Conservation (phyloP, 2,888 invertebrate species). For the Pyrochroa serraticornis region DNA sequence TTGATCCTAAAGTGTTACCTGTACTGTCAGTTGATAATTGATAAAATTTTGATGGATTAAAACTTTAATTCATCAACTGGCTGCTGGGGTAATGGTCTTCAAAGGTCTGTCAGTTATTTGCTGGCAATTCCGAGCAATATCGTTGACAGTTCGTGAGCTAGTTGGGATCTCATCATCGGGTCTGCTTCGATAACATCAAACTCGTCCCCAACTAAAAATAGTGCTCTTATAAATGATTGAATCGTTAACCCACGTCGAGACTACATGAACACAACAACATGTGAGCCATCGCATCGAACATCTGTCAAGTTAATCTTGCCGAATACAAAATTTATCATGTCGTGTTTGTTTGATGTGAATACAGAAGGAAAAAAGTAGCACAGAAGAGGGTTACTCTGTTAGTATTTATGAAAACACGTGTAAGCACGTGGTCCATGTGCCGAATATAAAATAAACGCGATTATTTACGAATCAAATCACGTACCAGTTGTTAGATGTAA, state of each 20-base stretch:
- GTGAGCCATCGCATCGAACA: slow-evolving; percentile 13
- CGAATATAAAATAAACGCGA: too few species aligned
- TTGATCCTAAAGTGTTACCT: too few species aligned
- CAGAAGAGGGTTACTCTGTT: neutral
- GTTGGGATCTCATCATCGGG: too few species aligned
- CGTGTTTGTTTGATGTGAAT: slow-evolving; percentile 17
- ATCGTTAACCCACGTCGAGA: neutral
- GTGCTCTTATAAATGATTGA: slow-evolving; percentile 12
- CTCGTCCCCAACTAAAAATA: neutral
- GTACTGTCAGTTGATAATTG: too few species aligned
- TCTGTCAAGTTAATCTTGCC: slow-evolving; percentile 14
- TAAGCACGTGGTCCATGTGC: slow-evolving; percentile 10
- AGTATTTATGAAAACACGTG: slow-evolving; percentile 28
- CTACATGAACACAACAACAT: too few species aligned
- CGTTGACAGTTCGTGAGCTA: too few species aligned
- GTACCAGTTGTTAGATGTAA: slow-evolving; percentile 15
- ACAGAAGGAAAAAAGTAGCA: neutral
- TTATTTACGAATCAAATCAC: slow-evolving; percentile 14
- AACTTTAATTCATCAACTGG: too few species aligned
- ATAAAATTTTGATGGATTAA: too few species aligned
- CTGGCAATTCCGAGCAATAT: too few species aligned
- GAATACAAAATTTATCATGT: slow-evolving; percentile 18
- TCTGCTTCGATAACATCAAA: too few species aligned
- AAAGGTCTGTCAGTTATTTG: too few species aligned
- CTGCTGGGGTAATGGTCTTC: too few species aligned